These are phyloP conservation scores for Stenodera caucasica DNA, from an alignment of 2,888 invertebrate genomes.

Conservation along the genomic window DNA sequence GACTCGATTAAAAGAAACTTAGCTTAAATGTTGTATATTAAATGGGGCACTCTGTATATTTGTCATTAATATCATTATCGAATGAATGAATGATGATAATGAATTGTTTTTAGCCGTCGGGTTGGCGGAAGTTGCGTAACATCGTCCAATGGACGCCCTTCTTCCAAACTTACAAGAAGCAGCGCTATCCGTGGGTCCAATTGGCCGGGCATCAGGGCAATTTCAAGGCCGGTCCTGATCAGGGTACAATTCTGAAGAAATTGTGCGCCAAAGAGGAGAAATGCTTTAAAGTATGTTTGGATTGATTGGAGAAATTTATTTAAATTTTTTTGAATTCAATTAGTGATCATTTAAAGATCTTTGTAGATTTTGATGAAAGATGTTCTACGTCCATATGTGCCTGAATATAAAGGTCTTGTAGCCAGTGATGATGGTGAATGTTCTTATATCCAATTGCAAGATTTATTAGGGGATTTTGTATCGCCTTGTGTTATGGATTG, in stretches of 20 bases:
- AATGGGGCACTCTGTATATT: too few species aligned
- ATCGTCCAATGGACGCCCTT: slow-evolving; percentile 97
- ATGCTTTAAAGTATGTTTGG: slow-evolving; percentile 68
- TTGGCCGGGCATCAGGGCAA: slow-evolving; percentile 95
- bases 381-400: slow-evolving; percentile 84
- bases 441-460: slow-evolving; percentile 89
- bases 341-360: background rate
- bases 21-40: too few species aligned
- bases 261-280: slow-evolving; percentile 86
- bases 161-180: slow-evolving; percentile 95
- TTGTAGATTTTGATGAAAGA: slow-evolving; percentile 78
- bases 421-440: slow-evolving; percentile 78
- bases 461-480: slow-evolving; percentile 86
- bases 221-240: slow-evolving; percentile 90
- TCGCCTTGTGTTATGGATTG: slow-evolving; percentile 97
- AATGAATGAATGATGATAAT: slow-evolving; percentile 6
- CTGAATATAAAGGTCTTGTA: slow-evolving; percentile 89
- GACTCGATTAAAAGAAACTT: too few species aligned
- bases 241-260: slow-evolving; percentile 93
- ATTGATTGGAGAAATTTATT: slow-evolving; percentile 4
- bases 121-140: slow-evolving; percentile 91
- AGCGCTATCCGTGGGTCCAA: slow-evolving; percentile 95
- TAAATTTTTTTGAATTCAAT: slow-evolving; percentile 1
- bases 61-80: too few species aligned
- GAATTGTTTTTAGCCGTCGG: slow-evolving; percentile 69